Conservation (phyloP, 2,113 vertebrate species). For the Taurulus bubalis region DNA sequence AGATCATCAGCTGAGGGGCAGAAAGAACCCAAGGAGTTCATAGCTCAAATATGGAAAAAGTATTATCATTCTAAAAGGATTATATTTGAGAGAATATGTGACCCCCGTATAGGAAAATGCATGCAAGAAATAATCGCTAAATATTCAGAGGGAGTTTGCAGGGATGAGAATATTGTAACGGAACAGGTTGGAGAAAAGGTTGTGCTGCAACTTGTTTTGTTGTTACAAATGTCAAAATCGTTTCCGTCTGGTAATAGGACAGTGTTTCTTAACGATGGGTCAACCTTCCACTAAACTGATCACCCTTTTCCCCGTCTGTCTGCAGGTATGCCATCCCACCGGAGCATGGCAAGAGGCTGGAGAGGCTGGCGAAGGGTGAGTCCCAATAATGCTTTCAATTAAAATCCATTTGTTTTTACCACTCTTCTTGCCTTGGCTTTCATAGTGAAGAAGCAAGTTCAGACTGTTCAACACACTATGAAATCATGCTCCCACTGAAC, state of each 20-base stretch:
- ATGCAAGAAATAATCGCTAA: background rate
- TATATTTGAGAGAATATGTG: background rate
- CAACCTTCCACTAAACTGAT: background rate
- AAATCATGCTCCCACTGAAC: slow-evolving; percentile 1
- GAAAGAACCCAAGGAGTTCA: background rate
- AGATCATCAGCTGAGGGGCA: background rate
- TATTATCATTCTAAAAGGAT: background rate
- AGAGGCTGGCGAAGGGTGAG: slow-evolving; percentile 95
- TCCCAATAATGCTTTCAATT: background rate
- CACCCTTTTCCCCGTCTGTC: slow-evolving; percentile 36
- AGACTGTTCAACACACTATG: background rate
- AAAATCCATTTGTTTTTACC: background rate
- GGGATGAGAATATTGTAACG: background rate
- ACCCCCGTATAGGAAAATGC: background rate
- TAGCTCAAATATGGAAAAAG: background rate
- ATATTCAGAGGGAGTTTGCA: background rate
- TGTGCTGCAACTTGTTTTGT: background rate
- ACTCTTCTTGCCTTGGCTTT: background rate
- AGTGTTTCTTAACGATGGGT: background rate
- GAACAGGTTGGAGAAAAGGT: background rate
- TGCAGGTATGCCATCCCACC: slow-evolving; percentile 94
- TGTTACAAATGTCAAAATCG: background rate
- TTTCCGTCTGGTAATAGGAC: background rate
- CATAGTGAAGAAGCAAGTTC: slow-evolving; percentile 7
- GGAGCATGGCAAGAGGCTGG: slow-evolving; percentile 95